Base-by-base conservation (phyloP, 2,797 vertebrate genomes). In the Discoglossus pictus region DNA sequence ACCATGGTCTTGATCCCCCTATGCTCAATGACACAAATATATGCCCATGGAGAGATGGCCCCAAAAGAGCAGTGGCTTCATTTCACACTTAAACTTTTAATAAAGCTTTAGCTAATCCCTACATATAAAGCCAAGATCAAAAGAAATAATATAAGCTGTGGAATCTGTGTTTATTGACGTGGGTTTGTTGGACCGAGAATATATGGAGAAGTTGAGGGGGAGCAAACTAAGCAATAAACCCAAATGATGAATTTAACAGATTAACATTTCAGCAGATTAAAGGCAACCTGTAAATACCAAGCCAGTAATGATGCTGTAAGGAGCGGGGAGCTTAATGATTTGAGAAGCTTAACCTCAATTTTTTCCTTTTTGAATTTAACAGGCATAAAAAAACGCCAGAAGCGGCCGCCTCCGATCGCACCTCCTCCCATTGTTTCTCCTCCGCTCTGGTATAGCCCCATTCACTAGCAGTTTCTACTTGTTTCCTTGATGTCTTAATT, bases 401-500 rank as follows among this genome's bases (percentile, higher is more conserved):
- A 8, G 11, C 12, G 2, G 40, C 3, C 34, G 8, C 46, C 59
- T 21, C 55, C 9, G 13, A 1, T 12, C 23, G 18, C 21, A 39
- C 3, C 18, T 52, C 46, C n/a, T 12, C 16, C 15, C 35, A 12
- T 39, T 62, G 47, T 62, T 38, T 43, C 11, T 2, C 11, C 40
- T 64, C 48, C 3, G 7, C 40, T 64, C 48, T 6, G 7, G 21
- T 25, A 18, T 16, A 2, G 38, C 15, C 25, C 48, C 50, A 36
- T 61, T 38, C 27, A 18, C 11, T n/a, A 48, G 27, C 12, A 4
- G 2, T 40, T 21, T 78, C 81, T 81, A 67, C 73, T 72, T 75
- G 31, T 78, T 80, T 81, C 67, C 73, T 72, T 75, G 31, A 83
- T 82, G 77, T 82, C 80, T 82, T 84, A 76, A 83, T 83, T 83